Percentiles rank a stretch among this genome's conserved stretches.
Evolutionary conservation across 2,113 vertebrate species (phyloP).

Genomic region (Ameiurus melas): DNA sequence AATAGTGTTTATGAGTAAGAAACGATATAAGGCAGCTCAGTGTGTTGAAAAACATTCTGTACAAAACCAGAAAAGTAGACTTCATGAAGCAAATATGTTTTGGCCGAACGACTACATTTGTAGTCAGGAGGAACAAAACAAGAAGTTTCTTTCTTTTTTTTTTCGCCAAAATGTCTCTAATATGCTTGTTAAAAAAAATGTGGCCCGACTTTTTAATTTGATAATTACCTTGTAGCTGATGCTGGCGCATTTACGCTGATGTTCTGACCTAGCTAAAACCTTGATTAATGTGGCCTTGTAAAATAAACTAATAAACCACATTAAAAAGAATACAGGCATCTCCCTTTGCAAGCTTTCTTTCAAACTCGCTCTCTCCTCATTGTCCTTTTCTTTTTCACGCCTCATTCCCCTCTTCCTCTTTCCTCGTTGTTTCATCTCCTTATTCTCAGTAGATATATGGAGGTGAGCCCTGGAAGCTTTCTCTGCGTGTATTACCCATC

Average conservation of each 20-base stretch:
- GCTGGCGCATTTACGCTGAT: neutral
- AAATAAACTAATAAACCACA: neutral
- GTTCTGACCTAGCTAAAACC: constrained; percentile 17
- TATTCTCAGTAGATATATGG: constrained; percentile 33
- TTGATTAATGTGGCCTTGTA: constrained; percentile 6
- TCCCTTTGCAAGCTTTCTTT: neutral
- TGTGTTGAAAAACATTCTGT: neutral
- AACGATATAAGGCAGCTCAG: neutral
- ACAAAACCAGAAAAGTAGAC: neutral
- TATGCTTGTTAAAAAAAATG: constrained; percentile 25
- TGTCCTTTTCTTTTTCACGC: neutral
- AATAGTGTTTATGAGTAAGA: neutral
- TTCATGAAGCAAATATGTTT: neutral
- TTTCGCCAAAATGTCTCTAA: neutral
- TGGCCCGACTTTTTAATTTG: constrained; percentile 31
- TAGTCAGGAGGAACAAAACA: neutral
- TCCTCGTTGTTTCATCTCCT: neutral
- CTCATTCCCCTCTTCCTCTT: neutral
- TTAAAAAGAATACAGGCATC: constrained; percentile 5
- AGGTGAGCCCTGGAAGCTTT: constrained; percentile 23
- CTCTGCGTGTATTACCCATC: constrained; percentile 42
- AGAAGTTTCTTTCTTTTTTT: neutral
- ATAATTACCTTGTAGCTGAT: constrained; percentile 29
- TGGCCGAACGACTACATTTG: neutral
- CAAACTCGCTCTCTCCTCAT: neutral